Conservation (phyloP, 2,113 vertebrate genomes). For the Phyllostomus hastatus region DNA sequence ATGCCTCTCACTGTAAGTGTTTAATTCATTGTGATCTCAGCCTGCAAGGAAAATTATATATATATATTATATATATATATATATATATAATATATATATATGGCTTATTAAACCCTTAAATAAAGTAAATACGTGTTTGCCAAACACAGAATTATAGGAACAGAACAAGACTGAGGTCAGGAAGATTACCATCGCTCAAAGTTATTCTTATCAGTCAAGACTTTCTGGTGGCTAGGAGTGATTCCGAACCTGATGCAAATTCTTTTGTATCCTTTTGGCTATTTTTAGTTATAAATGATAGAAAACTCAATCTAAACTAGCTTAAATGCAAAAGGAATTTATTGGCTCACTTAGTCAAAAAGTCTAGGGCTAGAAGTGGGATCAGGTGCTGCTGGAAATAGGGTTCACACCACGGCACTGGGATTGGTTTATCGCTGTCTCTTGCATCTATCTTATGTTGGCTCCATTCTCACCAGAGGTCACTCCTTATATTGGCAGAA, state of each 20-base stretch:
- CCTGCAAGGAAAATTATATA: background rate
- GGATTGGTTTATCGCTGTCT: background rate
- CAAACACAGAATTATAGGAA: background rate
- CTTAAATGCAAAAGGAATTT: background rate
- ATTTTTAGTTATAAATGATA: background rate
- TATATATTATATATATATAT: background rate
- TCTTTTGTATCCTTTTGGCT: background rate
- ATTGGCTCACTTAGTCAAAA: background rate
- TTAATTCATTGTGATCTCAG: background rate
- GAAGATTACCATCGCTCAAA: background rate
- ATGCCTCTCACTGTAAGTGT: background rate
- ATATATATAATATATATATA: no score
- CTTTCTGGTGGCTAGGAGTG: background rate
- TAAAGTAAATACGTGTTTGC: background rate
- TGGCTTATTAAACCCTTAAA: background rate
- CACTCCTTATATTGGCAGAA: background rate
- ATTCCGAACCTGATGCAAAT: background rate
- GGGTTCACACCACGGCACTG: background rate
- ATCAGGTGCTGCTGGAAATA: background rate
- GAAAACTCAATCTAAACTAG: background rate
- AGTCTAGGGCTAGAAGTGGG: background rate
- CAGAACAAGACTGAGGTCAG: background rate
- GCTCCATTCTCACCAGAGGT: background rate
- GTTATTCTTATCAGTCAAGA: background rate
- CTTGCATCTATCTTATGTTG: background rate